A percentile compares a stretch with the other conserved stretches of the same genome.
Conservation (phyloP, 2,797 vertebrate species). For the Sebastes goodei region DNA sequence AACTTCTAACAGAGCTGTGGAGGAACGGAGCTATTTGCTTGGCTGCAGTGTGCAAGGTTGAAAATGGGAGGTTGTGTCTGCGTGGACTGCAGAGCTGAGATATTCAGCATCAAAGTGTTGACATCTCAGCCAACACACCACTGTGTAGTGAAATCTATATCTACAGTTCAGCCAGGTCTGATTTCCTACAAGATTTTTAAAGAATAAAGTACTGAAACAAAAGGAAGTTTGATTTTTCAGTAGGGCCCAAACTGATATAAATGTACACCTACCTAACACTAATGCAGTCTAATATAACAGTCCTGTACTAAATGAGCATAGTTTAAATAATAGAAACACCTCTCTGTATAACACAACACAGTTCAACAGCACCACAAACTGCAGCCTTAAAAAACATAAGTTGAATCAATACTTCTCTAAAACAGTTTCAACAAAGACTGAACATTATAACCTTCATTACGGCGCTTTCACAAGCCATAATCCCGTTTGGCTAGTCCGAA, state of each 20-base stretch:
- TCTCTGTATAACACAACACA: not conserved
- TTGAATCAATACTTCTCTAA: too few relatives aligned
- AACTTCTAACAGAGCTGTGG: conserved; percentile 5
- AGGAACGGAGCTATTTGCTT: not conserved
- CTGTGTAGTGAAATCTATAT: not conserved
- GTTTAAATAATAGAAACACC: not conserved
- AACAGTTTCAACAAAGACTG: too few relatives aligned
- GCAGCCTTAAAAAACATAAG: too few relatives aligned
- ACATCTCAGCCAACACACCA: not conserved
- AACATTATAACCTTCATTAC: too few relatives aligned
- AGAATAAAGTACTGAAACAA: not conserved
- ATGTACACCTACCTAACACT: not conserved
- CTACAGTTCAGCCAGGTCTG: not conserved
- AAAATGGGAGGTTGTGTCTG: conserved; percentile 10
- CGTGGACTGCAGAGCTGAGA: conserved; percentile 3
- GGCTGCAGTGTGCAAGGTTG: not conserved
- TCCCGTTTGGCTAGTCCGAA: too few relatives aligned
- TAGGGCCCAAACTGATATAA: not conserved
- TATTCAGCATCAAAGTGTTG: conserved; percentile 20
- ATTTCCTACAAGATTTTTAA: not conserved
- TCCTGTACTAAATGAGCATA: not conserved
- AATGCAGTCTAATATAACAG: not conserved
- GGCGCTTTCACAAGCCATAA: too few relatives aligned
- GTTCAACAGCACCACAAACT: not conserved
- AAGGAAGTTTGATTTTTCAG: not conserved